Conservation (phyloP, 1,140 invertebrate species). For the Epicauta chinensis region DNA sequence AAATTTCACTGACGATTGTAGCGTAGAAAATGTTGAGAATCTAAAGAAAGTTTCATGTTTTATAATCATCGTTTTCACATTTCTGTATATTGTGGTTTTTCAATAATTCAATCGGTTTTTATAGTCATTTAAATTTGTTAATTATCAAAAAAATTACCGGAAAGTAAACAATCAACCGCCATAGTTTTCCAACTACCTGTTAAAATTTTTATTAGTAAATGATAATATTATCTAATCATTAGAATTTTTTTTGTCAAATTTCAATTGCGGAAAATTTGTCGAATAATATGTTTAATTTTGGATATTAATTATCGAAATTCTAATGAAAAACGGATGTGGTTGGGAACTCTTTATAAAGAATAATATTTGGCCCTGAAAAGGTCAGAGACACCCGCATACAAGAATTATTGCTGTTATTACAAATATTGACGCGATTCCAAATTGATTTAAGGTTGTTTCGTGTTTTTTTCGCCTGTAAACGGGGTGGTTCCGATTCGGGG, state of each 20-base stretch:
- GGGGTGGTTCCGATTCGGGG: too few species aligned
- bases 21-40: constrained; percentile 19
- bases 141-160: too few species aligned
- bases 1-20: constrained; percentile 17
- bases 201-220: neutral
- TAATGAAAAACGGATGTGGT: constrained; percentile 16
- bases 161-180: neutral
- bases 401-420: neutral
- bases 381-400: constrained; percentile 20
- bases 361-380: constrained; percentile 15
- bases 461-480: too few species aligned
- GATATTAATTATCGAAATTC: too few species aligned
- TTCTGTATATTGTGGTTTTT: constrained; percentile 3
- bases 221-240: constrained; percentile 1
- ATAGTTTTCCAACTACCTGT: neutral
- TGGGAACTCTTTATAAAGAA: constrained; percentile 9
- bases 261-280: too few species aligned
- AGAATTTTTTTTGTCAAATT: too few species aligned
- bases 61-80: constrained; percentile 13
- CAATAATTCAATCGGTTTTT: too few species aligned
- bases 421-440: constrained; percentile 3
- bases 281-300: too few species aligned
- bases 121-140: too few species aligned
- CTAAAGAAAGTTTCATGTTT: constrained; percentile 16
- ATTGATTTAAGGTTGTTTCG: too few species aligned